Evolutionary conservation across 1,140 invertebrate genomes (phyloP).

Genomic region (Rhagoletis pomonella): DNA sequence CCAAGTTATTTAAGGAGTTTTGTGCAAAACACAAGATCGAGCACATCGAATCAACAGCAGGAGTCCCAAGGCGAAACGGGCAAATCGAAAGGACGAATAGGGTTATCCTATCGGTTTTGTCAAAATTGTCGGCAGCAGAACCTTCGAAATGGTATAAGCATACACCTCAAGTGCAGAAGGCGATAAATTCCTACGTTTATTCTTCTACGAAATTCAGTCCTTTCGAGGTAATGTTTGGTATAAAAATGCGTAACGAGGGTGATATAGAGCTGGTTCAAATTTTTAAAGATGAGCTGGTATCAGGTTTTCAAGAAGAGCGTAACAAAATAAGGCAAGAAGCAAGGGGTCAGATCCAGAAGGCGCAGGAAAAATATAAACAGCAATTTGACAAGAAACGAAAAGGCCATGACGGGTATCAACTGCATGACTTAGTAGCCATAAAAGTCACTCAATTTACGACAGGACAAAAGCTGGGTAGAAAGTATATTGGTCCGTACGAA

Average conservation of each 20-base stretch:
- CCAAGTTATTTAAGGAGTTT: too few species aligned
- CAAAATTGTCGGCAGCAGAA: neutral
- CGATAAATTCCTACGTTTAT: constrained; percentile 1
- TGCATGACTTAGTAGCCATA: neutral
- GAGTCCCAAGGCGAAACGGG: neutral
- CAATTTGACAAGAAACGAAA: too few species aligned
- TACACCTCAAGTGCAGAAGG: neutral
- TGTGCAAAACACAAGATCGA: too few species aligned
- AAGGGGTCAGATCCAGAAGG: too few species aligned
- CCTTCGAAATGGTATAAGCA: neutral
- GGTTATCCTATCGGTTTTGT: neutral
- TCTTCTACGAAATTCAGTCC: neutral
- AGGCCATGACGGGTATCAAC: neutral
- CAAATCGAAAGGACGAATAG: neutral
- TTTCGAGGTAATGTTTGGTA: neutral
- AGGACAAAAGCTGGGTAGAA: neutral
- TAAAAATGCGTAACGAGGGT: too few species aligned
- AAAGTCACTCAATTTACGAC: neutral
- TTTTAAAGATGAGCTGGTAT: too few species aligned
- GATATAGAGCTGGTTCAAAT: constrained; percentile 63
- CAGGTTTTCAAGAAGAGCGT: too few species aligned
- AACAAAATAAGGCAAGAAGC: too few species aligned
- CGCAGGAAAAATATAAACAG: too few species aligned
- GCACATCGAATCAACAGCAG: neutral
- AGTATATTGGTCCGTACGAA: neutral